Percentiles rank a stretch among this genome's conserved stretches.
These are phyloP conservation scores for Rhopalosiphum nymphaeae DNA, from an alignment of 2,888 invertebrate genomes.

Conservation along the genomic window DNA sequence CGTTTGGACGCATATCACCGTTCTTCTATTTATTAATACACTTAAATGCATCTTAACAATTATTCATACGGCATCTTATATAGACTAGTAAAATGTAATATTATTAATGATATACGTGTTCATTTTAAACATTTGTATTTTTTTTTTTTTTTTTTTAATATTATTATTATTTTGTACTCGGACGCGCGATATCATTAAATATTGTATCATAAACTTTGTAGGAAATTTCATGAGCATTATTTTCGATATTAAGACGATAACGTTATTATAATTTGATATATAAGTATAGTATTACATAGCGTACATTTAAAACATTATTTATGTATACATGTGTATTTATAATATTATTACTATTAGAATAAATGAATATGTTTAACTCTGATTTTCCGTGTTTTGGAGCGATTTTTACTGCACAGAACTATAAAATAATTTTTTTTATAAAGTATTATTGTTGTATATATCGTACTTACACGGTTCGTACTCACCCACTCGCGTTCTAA, in stretches of 20 bases:
- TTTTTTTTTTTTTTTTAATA: neutral
- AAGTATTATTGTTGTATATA: neutral
- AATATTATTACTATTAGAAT: slow-evolving; percentile 44
- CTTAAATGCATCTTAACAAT: neutral
- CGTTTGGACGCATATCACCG: neutral
- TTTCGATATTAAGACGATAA: neutral
- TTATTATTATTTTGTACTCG: neutral
- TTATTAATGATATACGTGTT: neutral
- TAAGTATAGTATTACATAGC: neutral
- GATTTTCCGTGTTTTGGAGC: neutral
- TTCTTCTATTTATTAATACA: neutral
- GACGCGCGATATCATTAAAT: neutral
- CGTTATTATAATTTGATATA: neutral
- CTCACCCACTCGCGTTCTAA: neutral
- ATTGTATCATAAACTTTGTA: neutral
- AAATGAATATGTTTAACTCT: neutral
- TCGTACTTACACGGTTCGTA: neutral
- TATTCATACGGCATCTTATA: neutral
- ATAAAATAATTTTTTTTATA: neutral
- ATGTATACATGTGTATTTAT: slow-evolving; percentile 14
- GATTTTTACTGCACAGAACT: neutral
- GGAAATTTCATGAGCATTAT: slow-evolving; percentile 1
- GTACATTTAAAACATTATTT: neutral
- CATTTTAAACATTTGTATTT: neutral
- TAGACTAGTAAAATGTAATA: neutral